phyloP scores from a whole-genome alignment of 2,113 vertebrate species.

The Carassius carassius region DNA sequence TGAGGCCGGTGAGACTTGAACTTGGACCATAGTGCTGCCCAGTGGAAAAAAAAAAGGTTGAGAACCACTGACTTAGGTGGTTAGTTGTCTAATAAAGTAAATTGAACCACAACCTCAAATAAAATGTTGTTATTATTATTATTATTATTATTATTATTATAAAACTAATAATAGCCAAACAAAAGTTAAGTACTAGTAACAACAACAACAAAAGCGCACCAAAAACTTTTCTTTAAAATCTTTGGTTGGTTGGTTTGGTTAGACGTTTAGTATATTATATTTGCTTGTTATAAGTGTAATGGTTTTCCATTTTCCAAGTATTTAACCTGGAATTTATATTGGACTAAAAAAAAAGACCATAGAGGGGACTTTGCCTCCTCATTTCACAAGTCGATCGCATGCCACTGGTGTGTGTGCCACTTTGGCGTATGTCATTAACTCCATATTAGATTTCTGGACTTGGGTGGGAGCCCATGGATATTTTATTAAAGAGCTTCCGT shows the following conservation, averaged over 20 bases:
- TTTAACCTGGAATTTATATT: not conserved
- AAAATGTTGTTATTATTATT: no score
- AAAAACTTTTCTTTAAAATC: not conserved
- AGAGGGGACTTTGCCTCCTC: constrained; percentile 6
- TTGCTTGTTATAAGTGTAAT: not conserved
- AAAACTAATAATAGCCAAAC: no score
- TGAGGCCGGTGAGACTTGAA: no score
- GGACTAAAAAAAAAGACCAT: not conserved
- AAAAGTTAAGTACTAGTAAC: no score
- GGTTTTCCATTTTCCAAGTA: not conserved
- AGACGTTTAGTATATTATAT: not conserved
- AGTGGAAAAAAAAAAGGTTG: no score
- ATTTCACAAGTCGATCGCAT: not conserved
- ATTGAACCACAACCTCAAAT: no score
- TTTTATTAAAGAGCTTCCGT: constrained; percentile 70
- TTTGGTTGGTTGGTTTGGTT: constrained; percentile 4
- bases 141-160: no score
- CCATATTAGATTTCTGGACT: constrained; percentile 67
- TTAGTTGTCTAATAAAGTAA: no score
- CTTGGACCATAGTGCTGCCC: no score
- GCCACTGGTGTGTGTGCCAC: constrained; percentile 23
- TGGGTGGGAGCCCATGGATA: constrained; percentile 65
- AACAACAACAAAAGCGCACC: no score
- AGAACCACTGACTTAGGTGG: no score
- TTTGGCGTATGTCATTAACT: constrained; percentile 55